Base-by-base conservation (phyloP, 2,888 invertebrate species). In the Limnephilus lunatus region DNA sequence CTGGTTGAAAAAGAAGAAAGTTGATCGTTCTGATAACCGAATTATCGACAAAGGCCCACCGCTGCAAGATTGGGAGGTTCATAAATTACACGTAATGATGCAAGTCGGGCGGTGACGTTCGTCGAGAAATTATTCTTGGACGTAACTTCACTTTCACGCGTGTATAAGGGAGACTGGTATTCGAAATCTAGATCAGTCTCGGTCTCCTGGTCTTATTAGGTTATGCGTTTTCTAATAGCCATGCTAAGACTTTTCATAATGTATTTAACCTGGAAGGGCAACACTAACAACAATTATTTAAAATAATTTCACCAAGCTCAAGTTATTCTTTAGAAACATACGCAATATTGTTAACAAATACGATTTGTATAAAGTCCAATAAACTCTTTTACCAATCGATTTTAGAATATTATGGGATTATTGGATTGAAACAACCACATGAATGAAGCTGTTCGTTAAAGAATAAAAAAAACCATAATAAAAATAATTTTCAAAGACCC, bases 1-100 rank as follows among this genome's bases (percentile, higher is more conserved):
- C 83, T 25, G 83, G 83, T 83, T 83, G 32, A 68, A 68, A 68
- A 68, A 83, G 83, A 83, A 83, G 83, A 83, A 83, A 83, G 83
- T 83, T 83, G 83, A 35, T 83, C 83, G 7, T 83, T 39, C 32
- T 15, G 19, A 25, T 83, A 19, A 83, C 32, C 39, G 39, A 83
- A 83, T 35, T 83, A 39, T 83, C 39, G 35, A 39, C 32, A 35
- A 32, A 83, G 14, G 35, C 83, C 35, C 25, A 35, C 83, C 31
- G 83, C 83, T 39, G 83, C 83, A 83, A 35, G 32, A 82, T 7
- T 82, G 35, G 31, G 35, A 83, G 83, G 39, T 83, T 83, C 15
- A 35, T 32, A 83, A 83, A 83, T 83, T 25, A 39, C 39, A 83
- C 19, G 35, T 83, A 83, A 83, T 39, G 83, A 39, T 83, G 83